Conservation (phyloP, 2,113 vertebrate species). For the Nannospalax galili region DNA sequence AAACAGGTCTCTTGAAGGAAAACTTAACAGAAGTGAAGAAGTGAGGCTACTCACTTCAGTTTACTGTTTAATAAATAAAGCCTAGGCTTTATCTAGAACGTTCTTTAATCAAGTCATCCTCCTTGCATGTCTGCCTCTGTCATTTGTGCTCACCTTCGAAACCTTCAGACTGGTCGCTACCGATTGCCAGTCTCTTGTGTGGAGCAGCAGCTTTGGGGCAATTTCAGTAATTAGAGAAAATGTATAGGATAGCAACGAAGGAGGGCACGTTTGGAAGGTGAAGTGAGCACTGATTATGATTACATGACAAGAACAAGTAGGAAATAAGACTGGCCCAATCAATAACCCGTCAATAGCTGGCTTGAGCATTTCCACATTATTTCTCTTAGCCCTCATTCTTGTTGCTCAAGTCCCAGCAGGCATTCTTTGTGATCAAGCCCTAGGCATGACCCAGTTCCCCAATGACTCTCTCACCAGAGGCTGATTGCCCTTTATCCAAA, state of each 20-base stretch:
- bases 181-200: not conserved
- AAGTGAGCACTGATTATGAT: not conserved
- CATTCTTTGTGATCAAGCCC: not conserved
- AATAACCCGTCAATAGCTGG: not conserved
- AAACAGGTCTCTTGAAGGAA: slow-evolving; percentile 7
- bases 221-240: not conserved
- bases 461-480: too few relatives aligned
- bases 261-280: not conserved
- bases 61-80: not conserved
- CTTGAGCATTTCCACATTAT: not conserved
- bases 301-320: not conserved
- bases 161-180: not conserved
- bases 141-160: rapidly evolving
- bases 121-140: not conserved
- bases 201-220: not conserved
- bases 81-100: not conserved
- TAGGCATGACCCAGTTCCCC: not conserved
- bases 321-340: not conserved
- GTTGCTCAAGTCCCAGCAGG: not conserved
- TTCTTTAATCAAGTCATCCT: not conserved
- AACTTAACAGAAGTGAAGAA: not conserved
- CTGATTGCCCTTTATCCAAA: not conserved
- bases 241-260: not conserved
- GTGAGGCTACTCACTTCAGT: not conserved
- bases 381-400: not conserved